phyloP scores from a whole-genome alignment of 2,797 vertebrate species.

The Girardinus metallicus region DNA sequence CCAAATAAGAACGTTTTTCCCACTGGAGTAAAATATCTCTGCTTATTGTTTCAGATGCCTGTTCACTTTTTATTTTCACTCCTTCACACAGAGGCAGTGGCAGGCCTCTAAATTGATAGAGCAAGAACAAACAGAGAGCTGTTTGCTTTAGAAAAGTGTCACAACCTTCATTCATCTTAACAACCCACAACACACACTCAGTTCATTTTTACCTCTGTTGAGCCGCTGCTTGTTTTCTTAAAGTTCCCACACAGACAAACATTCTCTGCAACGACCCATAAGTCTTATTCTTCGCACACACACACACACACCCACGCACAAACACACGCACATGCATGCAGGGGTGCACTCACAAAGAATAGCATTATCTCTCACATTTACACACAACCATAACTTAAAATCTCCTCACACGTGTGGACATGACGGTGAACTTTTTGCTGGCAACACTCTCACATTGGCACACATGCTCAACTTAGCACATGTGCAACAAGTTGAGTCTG shows the following conservation, averaged over 20 bases:
- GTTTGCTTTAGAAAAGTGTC: constrained; percentile 65
- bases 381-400: constrained; percentile 45
- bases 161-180: constrained; percentile 71
- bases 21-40: constrained; percentile 1
- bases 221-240: constrained; percentile 61
- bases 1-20: too few species aligned
- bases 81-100: constrained; percentile 23
- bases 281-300: constrained; percentile 44
- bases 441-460: constrained; percentile 24
- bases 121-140: constrained; percentile 70
- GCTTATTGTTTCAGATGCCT: constrained; percentile 5
- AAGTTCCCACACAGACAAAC: constrained; percentile 51
- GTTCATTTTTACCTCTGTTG: constrained; percentile 45
- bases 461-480: constrained; percentile 24
- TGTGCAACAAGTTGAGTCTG: constrained; percentile 57
- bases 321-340: neutral
- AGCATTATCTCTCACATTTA: constrained; percentile 51
- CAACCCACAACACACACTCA: constrained; percentile 43
- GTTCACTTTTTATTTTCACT: constrained; percentile 14
- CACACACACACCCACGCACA: neutral
- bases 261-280: constrained; percentile 49
- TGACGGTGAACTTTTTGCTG: constrained; percentile 12
- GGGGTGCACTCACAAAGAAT: constrained; percentile 42
- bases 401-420: constrained; percentile 51
- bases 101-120: constrained; percentile 60